Conservation (phyloP, 2,797 vertebrate species). For the Argyrosomus regius region DNA sequence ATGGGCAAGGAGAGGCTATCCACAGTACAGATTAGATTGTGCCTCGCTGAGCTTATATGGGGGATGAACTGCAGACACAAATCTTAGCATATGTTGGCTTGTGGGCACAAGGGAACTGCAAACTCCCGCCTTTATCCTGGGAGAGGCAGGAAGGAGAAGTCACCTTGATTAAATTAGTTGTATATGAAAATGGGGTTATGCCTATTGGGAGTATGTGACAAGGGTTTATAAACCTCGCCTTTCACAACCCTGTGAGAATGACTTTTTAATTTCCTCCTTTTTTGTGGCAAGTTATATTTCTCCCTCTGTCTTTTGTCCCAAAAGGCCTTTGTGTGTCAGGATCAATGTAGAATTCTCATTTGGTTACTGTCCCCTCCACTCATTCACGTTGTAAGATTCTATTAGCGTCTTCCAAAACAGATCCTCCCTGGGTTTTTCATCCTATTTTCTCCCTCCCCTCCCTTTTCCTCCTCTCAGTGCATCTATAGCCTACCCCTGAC, state of each 20-base stretch:
- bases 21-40: conserved; percentile 60
- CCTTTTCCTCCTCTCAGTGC: neutral
- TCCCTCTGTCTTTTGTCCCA: conserved; percentile 70
- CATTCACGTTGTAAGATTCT: conserved; percentile 68
- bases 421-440: conserved; percentile 39
- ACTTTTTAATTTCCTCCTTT: conserved; percentile 77
- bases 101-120: conserved; percentile 74
- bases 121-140: conserved; percentile 71
- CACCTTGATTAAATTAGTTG: conserved; percentile 86
- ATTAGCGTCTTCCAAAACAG: conserved; percentile 67
- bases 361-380: conserved; percentile 67
- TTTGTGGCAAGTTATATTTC: conserved; percentile 72
- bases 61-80: conserved; percentile 73
- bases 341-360: conserved; percentile 74
- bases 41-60: conserved; percentile 46
- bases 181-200: conserved; percentile 85
- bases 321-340: conserved; percentile 74
- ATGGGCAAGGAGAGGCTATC: conserved; percentile 54
- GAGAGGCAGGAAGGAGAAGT: conserved; percentile 78
- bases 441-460: neutral
- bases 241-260: conserved; percentile 66
- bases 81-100: conserved; percentile 79
- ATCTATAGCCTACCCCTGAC: conserved; percentile 19
- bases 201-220: conserved; percentile 78
- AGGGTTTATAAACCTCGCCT: conserved; percentile 77